These are phyloP conservation scores for Calidris pygmaea DNA, from an alignment of 2,113 vertebrate genomes.

Conservation along the genomic window DNA sequence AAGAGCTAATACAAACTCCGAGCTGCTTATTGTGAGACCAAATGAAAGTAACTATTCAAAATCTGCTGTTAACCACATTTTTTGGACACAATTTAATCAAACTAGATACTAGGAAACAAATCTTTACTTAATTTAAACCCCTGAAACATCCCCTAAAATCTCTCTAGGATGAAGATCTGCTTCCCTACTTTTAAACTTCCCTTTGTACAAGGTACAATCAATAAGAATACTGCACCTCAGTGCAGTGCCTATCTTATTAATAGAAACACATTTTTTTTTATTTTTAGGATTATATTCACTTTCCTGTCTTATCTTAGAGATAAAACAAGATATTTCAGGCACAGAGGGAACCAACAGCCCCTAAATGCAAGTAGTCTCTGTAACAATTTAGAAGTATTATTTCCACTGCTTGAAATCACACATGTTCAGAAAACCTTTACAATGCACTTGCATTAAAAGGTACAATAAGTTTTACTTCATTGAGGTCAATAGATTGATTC, in stretches of 20 bases:
- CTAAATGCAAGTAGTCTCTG: neutral
- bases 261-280: neutral
- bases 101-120: neutral
- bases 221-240: neutral
- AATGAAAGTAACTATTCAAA: neutral
- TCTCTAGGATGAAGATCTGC: neutral
- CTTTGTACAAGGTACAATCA: neutral
- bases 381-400: neutral
- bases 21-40: neutral
- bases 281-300: neutral
- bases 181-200: neutral
- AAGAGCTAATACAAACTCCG: neutral
- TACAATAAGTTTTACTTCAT: neutral
- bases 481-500: neutral
- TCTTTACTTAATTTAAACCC: neutral
- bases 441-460: neutral
- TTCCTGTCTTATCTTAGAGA: neutral
- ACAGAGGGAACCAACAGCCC: neutral
- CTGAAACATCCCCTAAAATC: neutral
- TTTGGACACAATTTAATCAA: neutral
- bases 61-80: neutral
- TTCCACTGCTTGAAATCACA: neutral
- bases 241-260: neutral
- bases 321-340: neutral
- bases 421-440: neutral